Evolutionary conservation across 2,113 vertebrate genomes (phyloP).

Genomic region (Alligator mississippiensis): DNA sequence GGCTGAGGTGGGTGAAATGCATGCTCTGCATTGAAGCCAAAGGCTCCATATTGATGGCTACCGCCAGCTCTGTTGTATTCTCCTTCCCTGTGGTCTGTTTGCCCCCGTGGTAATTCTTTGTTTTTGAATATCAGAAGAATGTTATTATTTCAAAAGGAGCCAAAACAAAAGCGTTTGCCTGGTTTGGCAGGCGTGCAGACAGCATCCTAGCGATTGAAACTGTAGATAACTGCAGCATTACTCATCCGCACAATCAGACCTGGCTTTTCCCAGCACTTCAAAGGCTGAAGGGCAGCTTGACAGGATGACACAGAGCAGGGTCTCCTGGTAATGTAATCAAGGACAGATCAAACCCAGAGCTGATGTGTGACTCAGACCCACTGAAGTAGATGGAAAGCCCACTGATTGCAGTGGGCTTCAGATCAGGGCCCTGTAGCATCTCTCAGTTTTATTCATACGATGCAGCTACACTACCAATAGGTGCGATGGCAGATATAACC

Average conservation of each 20-base stretch:
- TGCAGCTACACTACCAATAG: no score
- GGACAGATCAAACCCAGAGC: not conserved
- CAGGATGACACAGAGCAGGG: not conserved
- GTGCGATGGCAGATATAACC: no score
- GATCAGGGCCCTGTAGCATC: not conserved
- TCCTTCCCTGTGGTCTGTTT: slow-evolving; percentile 50
- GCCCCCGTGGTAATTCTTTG: slow-evolving; percentile 16
- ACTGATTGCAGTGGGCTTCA: accelerated
- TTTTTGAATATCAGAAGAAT: slow-evolving; percentile 59
- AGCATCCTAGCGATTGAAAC: not conserved
- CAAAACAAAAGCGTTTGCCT: slow-evolving; percentile 55
- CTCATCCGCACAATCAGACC: slow-evolving; percentile 19
- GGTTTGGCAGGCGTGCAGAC: slow-evolving; percentile 44
- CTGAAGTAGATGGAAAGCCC: not conserved
- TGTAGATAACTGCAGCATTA: slow-evolving; percentile 49
- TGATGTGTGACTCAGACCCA: not conserved
- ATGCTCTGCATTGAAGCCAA: not conserved
- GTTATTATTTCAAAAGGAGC: slow-evolving; percentile 47
- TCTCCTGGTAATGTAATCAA: accelerated
- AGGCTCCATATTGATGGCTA: not conserved
- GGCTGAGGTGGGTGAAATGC: accelerated
- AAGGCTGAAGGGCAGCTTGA: not conserved
- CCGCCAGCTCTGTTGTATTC: not conserved
- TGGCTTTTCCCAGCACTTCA: slow-evolving; percentile 61
- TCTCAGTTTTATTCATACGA: no score